Evolutionary conservation across 2,888 invertebrate genomes (phyloP), one percentile per base, ranked within the genome.

Genomic region (Lycophotia porphyrea): DNA sequence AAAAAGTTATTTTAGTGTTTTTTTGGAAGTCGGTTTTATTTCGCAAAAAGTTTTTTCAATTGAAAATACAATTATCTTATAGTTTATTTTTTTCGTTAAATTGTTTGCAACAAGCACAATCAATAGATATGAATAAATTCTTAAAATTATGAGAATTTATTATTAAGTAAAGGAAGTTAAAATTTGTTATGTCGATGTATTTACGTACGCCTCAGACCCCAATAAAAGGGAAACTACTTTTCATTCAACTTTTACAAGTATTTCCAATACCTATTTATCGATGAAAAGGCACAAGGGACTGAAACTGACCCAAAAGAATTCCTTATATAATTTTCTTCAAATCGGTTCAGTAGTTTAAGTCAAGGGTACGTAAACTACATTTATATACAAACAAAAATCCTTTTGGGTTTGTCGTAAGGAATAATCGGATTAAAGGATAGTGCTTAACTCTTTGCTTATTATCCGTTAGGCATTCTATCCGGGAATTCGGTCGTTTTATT

Each of bases 361-460:
- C 52, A 76, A 70, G 66, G 39, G 42, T 76, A n/a, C 34, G 15
- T 49, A 24, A 64, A 58, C 44, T 42, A 71, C 9, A 49, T 31
- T 49, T 34, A 67, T 36, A 70, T 75, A 69, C 66, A 74, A 75
- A 81, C 58, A 77, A 74, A 66, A 71, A 81, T 70, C 68, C 77
- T 71, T 81, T 84, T 73, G 76, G 84, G 74, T 73, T 64, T 44
- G 2, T 34, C 27, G 52, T 31, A 55, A 76, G n/a, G 44, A 72
- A 44, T 86, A 85, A 86, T 86, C 70, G 67, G 84, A 85, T 84
- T 84, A 84, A 2, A 15, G 75, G 71, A 69, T 75, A 69, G n/a
- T 75, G 39, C 47, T 66, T 44, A 36, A 44, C 21, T 39, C 39
- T 31, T 60, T 42, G 34, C 31, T 36, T 71, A 84, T 36, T 71